phyloP scores from a whole-genome alignment of 92 coral and sea anemone genomes.

The Desmophyllum pertusum region DNA sequence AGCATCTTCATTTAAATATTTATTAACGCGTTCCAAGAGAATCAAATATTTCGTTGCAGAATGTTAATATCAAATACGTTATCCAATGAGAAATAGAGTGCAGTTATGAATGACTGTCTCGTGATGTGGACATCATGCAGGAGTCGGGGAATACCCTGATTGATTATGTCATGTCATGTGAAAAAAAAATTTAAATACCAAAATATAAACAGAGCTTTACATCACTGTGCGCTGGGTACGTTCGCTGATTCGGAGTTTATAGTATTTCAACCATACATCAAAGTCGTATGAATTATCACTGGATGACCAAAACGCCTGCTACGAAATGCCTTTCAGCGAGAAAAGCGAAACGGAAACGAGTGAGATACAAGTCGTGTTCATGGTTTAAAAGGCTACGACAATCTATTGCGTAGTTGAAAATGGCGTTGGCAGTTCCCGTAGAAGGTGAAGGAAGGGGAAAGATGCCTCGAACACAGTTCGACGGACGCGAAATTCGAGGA shows the following conservation, averaged over 20 bases:
- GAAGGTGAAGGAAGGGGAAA: neutral
- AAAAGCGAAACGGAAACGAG: neutral
- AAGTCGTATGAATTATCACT: neutral
- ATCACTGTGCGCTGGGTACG: neutral
- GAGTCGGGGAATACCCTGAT: slow-evolving; percentile 13
- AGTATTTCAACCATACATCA: no score
- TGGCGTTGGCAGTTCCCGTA: neutral
- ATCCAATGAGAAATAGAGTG: no score
- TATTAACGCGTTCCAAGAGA: no score
- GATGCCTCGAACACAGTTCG: neutral
- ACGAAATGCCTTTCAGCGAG: neutral
- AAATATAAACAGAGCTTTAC: neutral
- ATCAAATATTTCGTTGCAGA: no score
- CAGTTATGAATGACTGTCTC: no score
- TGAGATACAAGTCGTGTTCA: neutral
- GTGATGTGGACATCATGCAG: no score
- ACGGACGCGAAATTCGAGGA: slow-evolving; percentile 6
- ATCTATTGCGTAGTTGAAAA: slow-evolving; percentile 21
- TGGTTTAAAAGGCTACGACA: neutral
- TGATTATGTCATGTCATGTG: neutral
- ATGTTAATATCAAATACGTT: no score
- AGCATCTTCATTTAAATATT: no score
- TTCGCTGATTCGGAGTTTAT: neutral
- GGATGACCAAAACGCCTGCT: neutral
- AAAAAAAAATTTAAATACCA: neutral